Conservation (phyloP, 2,113 vertebrate species). For the Cervus canadensis region DNA sequence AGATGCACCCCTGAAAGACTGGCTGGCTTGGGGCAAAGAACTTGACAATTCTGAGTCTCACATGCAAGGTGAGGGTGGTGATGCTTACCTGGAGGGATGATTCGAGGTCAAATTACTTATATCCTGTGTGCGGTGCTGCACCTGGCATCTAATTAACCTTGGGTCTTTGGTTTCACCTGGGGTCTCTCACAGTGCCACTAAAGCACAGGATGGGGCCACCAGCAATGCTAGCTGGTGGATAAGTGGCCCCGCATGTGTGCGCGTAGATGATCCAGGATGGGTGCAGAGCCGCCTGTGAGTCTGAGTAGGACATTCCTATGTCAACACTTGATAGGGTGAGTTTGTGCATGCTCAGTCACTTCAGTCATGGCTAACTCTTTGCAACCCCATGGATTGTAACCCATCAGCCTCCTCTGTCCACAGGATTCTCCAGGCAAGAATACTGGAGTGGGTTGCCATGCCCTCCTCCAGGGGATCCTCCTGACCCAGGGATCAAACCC, state of each 20-base stretch:
- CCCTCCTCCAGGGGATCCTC: not conserved
- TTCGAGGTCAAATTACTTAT: not conserved
- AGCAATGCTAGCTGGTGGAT: not conserved
- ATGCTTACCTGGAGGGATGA: not conserved
- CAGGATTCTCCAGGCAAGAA: not conserved
- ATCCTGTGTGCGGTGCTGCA: not conserved
- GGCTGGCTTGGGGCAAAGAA: not conserved
- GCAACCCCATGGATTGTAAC: not conserved
- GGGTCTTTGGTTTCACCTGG: not conserved
- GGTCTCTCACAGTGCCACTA: not conserved
- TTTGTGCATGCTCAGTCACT: not conserved
- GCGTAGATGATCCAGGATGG: fast-evolving
- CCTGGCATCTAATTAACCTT: too few species aligned
- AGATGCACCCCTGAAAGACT: not conserved
- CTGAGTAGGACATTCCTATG: not conserved
- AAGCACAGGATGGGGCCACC: not conserved
- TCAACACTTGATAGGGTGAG: not conserved
- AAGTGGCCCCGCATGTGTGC: fast-evolving
- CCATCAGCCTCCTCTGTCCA: not conserved
- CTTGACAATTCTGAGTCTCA: not conserved
- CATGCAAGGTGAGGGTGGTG: too few species aligned
- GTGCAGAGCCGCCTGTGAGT: fast-evolving
- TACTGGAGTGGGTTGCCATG: not conserved
- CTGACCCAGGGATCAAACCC: not conserved
- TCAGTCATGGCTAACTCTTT: not conserved